Base-by-base conservation (phyloP, 2,888 invertebrate genomes). In the Meiosimyza decipiens region DNA sequence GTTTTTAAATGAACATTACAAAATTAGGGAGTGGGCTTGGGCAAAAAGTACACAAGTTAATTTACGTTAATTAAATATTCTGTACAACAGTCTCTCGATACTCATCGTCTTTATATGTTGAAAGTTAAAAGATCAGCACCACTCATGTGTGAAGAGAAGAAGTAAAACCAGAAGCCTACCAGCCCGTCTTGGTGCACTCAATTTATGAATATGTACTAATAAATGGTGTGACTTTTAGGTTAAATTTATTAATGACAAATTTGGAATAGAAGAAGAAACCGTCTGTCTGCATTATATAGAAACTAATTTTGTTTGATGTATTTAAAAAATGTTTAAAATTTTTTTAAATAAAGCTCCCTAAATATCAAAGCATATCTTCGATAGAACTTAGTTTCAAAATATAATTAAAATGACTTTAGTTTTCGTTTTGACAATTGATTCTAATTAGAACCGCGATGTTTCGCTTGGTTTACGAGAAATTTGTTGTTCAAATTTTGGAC, bases 1-100 rank as follows among this genome's bases (percentile, higher is more conserved):
- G 7, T 22, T 15, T 50, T 51, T 22, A 13, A 55, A 1, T 57
- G 7, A 40, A 40, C 47, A 7, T 47, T 67, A 6, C 18, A 13
- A 2, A 55, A n/a, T 59, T 68, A 51, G 68, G 50, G 68, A 51
- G 68, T 69, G 59, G 22, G 59, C 60, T 59, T 7, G 50, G 50
- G 47, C 59, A 49, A 60, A n/a, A 60, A 51, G 57, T 69, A 59
- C 59, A 15, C 18, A 59, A 50, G 33, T 50, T 69, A 60, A 69
- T 57, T 22, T 59, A 12, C 54, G 60, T 69, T 69, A 69, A 69
- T 69, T 69, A 69, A 69, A 69, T 69, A 69, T 69, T 69, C 68
- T 28, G 60, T 60, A 50, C 68, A 69, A 22, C 67, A 13, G 15
- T 55, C 49, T 16, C 28, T 64, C 28, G 47, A 49, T 57, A 22